Base-by-base conservation (phyloP, 2,797 vertebrate species). In the Diplodus puntazzo region DNA sequence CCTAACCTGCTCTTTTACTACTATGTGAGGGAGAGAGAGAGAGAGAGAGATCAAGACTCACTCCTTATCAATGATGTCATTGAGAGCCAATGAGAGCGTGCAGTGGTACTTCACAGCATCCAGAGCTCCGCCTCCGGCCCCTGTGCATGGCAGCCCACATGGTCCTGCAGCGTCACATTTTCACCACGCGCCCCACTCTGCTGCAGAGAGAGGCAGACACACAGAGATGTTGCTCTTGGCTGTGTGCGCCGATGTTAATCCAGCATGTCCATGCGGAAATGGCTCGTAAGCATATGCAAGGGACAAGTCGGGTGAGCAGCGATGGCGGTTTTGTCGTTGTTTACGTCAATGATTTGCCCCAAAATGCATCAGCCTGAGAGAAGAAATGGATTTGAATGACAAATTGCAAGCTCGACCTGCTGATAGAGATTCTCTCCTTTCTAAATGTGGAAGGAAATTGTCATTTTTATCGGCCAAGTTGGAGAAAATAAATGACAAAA, bases 21-120 rank as follows among this genome's bases (percentile, higher is more conserved):
- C 27, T 30, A 39, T 75, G 59, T 63, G 73, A 77, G 69, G 7
- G 60, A 49, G 71, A 34, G 80, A 54, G 54, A 18, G 63, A 18
- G 67, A 58, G 50, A 49, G 50, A 53, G 61, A 23, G 65, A 79
- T 75, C n/a, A 20, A 42, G 72, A 69, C 72, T 72, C 62, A 63
- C 59, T 78, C 75, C 72, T 89, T 81, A 86, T 86, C 91, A 92
- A 78, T 96, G 95, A 96, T 95, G 95, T 96, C 95, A 96, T 93
- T 91, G 88, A 72, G 57, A 95, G 86, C 95, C 95, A 95, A 96
- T 96, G 81, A 90, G 86, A 93, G 66, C 61, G 17, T 52, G 73
- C 76, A n/a, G 73, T 69, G 55, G 64, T 46, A 53, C 75, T 81
- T 74, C 66, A 87, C 80, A 52, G 84, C 81, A 79, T 87, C 81